Evolutionary conservation across 2,888 invertebrate genomes (phyloP).

Genomic region (Tenthredo livida): DNA sequence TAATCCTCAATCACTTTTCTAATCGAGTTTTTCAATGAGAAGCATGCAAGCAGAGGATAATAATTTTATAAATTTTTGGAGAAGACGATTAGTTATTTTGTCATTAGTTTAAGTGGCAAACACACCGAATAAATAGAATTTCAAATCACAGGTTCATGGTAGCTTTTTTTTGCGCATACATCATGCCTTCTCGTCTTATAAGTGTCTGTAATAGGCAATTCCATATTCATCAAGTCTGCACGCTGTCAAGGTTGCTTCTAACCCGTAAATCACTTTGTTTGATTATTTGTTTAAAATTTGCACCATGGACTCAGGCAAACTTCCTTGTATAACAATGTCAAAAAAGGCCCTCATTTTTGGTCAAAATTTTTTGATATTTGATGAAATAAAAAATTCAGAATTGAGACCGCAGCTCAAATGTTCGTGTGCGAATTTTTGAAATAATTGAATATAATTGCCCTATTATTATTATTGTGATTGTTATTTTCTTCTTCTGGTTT

Average conservation of each 20-base stretch:
- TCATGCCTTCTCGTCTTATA: neutral
- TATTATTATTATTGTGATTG: neutral
- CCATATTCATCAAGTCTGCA: constrained; percentile 32
- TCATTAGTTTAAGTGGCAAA: neutral
- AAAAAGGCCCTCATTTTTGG: neutral
- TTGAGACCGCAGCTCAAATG: neutral
- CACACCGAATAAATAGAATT: neutral
- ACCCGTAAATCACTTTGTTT: neutral
- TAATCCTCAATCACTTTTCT: neutral
- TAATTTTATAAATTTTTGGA: neutral
- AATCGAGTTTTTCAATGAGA: neutral
- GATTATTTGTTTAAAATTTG: constrained; percentile 27
- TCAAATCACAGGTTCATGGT: neutral
- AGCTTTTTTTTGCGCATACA: neutral
- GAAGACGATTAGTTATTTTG: neutral
- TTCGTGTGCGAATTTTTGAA: neutral
- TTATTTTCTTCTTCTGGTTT: neutral
- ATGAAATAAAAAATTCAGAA: neutral
- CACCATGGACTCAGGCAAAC: neutral
- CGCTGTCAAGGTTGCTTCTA: constrained; percentile 26
- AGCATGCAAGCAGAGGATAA: neutral
- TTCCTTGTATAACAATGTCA: neutral
- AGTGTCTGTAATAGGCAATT: neutral
- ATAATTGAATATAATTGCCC: neutral
- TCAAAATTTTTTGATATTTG: neutral